Conservation (phyloP, 2,797 vertebrate genomes). For the Mallotus villosus region DNA sequence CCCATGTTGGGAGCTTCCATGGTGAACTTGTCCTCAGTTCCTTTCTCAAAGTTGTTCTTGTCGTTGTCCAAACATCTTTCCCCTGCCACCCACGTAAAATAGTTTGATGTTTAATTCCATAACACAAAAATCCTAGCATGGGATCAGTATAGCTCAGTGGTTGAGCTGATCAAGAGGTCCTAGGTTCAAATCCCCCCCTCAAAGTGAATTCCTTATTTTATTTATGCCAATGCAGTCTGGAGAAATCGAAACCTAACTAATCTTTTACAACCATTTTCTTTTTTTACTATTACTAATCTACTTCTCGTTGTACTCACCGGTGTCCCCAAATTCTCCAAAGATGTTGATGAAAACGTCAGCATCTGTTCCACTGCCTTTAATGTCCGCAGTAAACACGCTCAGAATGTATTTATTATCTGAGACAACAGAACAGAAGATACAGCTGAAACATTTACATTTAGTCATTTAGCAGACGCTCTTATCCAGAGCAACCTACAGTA, state of each 20-base stretch:
- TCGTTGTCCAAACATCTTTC: conserved; percentile 88
- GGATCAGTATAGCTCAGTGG: not conserved
- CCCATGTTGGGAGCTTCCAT: conserved; percentile 90
- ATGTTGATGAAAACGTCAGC: conserved; percentile 96
- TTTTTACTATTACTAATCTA: not conserved
- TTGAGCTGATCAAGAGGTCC: too few species aligned
- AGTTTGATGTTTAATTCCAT: not conserved
- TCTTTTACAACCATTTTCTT: not conserved
- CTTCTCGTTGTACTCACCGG: conserved; percentile 73
- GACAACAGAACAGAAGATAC: conserved; percentile 28
- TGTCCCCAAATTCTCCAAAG: conserved; percentile 93
- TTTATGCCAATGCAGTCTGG: too few species aligned
- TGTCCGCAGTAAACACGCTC: conserved; percentile 85
- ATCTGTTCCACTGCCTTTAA: conserved; percentile 92
- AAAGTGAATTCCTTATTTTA: too few species aligned
- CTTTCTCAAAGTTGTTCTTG: conserved; percentile 95
- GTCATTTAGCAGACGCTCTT: too few species aligned
- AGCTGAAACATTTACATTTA: too few species aligned
- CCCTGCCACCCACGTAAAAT: conserved; percentile 67
- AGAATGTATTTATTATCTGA: conserved; percentile 93
- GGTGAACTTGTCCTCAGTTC: conserved; percentile 91
- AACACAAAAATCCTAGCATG: not conserved
- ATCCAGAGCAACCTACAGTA: too few species aligned
- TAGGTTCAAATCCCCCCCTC: too few species aligned
- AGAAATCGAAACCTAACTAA: not conserved